Percentiles rank a stretch among this genome's conserved stretches.
These are phyloP conservation scores for Euwallacea fornicatus DNA, from an alignment of 1,140 invertebrate genomes.

Conservation along the genomic window DNA sequence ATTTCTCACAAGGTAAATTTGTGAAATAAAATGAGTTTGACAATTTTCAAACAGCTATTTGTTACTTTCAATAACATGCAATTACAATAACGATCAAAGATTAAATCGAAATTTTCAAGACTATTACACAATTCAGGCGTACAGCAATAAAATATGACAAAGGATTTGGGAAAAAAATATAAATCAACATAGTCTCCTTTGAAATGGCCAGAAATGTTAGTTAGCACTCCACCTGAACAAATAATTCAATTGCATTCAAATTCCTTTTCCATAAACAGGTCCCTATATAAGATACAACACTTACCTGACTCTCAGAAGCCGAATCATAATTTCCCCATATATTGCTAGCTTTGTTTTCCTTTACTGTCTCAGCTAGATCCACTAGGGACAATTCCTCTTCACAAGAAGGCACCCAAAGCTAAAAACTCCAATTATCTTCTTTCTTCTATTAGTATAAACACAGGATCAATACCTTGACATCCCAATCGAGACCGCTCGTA, in stretches of 20 bases:
- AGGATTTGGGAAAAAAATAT: slow-evolving; percentile 7
- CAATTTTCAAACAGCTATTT: slow-evolving; percentile 14
- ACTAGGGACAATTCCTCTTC: slow-evolving; percentile 52
- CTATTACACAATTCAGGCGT: no score
- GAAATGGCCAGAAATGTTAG: background rate
- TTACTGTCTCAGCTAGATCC: slow-evolving; percentile 43
- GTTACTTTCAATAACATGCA: background rate
- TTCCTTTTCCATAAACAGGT: background rate
- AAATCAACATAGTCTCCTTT: background rate
- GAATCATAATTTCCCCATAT: slow-evolving; percentile 2
- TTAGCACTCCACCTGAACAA: background rate
- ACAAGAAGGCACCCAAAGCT: slow-evolving; percentile 75
- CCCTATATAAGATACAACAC: background rate
- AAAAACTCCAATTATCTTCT: background rate
- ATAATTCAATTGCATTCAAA: background rate
- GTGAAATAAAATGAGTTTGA: slow-evolving; percentile 10
- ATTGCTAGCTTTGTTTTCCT: slow-evolving; percentile 39
- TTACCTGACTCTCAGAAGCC: slow-evolving; percentile 27
- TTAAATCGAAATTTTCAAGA: no score
- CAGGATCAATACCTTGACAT: slow-evolving; percentile 74
- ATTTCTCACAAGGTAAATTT: background rate
- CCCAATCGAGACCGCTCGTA: slow-evolving; percentile 87
- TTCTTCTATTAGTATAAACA: background rate
- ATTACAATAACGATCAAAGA: background rate
- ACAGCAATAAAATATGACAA: slow-evolving; percentile 11